Evolutionary conservation across 2,888 invertebrate genomes (phyloP).

Genomic region (Argyresthia goedartella): DNA sequence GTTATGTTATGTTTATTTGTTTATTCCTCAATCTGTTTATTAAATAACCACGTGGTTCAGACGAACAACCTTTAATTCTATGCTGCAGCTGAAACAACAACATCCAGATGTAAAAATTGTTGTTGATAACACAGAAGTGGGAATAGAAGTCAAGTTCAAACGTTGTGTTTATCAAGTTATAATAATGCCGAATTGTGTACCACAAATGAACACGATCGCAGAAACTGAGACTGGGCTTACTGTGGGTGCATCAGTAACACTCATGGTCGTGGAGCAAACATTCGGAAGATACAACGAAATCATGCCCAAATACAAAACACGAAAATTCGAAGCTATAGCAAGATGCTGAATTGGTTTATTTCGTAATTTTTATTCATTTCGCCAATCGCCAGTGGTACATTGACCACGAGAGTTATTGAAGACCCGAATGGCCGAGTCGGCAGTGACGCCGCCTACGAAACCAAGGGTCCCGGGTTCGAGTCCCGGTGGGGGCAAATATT

Average conservation of each 20-base stretch:
- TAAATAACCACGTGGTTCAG: slow-evolving; percentile 79
- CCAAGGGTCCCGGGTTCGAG: too few species aligned
- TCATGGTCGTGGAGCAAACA: slow-evolving; percentile 79
- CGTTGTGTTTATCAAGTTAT: slow-evolving; percentile 80
- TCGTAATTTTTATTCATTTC: too few species aligned
- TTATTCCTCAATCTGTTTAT: too few species aligned
- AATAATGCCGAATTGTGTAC: slow-evolving; percentile 88
- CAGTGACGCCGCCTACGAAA: too few species aligned
- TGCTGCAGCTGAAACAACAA: slow-evolving; percentile 75
- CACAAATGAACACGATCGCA: slow-evolving; percentile 77
- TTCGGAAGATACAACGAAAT: slow-evolving; percentile 72
- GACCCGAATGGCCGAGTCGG: too few species aligned
- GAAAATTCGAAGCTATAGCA: slow-evolving; percentile 77
- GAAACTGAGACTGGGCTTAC: slow-evolving; percentile 72
- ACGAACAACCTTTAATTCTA: slow-evolving; percentile 70
- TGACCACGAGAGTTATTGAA: too few species aligned
- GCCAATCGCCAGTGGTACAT: too few species aligned
- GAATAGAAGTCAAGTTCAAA: slow-evolving; percentile 88
- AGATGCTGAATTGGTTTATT: slow-evolving; percentile 96
- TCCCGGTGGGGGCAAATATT: too few species aligned
- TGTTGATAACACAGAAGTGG: slow-evolving; percentile 87
- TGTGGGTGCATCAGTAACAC: slow-evolving; percentile 86
- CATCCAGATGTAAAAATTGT: slow-evolving; percentile 80
- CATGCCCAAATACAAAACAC: slow-evolving; percentile 72
- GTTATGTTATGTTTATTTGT: too few species aligned